These are phyloP conservation scores for Apomyelois bistriatella DNA, from an alignment of 2,888 invertebrate genomes.

Conservation along the genomic window DNA sequence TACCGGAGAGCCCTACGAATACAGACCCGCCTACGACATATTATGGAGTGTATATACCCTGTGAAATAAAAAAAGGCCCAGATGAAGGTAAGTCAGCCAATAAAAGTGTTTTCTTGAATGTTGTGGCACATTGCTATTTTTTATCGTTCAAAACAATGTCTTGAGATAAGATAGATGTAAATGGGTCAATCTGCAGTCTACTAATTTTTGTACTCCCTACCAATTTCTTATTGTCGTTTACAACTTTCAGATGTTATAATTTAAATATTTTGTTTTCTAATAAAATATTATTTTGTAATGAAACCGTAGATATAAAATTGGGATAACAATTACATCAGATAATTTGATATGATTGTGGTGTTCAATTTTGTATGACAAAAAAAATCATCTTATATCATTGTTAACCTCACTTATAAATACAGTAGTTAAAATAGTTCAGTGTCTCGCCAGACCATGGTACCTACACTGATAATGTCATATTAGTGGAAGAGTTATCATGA, in stretches of 20 bases:
- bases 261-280: too few relatives aligned
- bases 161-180: slow-evolving; percentile 6
- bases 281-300: too few relatives aligned
- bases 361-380: too few relatives aligned
- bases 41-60: slow-evolving; percentile 77
- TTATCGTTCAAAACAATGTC: slow-evolving; percentile 13
- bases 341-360: too few relatives aligned
- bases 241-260: neutral
- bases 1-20: slow-evolving; percentile 47
- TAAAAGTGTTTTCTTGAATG: slow-evolving; percentile 12
- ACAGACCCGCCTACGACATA: slow-evolving; percentile 56
- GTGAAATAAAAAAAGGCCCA: slow-evolving; percentile 72
- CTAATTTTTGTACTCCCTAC: neutral
- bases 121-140: slow-evolving; percentile 3
- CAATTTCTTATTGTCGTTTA: neutral
- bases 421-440: too few relatives aligned
- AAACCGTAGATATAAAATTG: too few relatives aligned
- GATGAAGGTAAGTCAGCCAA: slow-evolving; percentile 70
- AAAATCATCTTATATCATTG: too few relatives aligned
- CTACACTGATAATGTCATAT: too few relatives aligned
- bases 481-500: too few relatives aligned
- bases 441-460: too few relatives aligned
- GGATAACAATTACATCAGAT: too few relatives aligned
- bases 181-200: slow-evolving; percentile 1
- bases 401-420: too few relatives aligned